A percentile compares a stretch with the other conserved stretches of the same genome.
These are phyloP conservation scores for Philopedon plagiatum DNA, from an alignment of 2,888 invertebrate species.

Conservation along the genomic window DNA sequence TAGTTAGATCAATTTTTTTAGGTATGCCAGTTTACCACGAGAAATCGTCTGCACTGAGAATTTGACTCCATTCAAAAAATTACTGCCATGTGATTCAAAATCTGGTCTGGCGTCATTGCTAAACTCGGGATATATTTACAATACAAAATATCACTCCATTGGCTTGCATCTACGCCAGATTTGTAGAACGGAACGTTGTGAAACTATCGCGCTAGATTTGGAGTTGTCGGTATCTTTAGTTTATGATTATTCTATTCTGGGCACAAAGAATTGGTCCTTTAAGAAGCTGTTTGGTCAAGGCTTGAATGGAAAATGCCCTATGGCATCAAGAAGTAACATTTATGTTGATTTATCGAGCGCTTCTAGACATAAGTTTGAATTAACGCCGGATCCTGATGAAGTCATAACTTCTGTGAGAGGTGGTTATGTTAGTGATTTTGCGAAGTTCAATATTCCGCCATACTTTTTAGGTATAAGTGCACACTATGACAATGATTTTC, in stretches of 20 bases:
- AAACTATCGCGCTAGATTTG: slow-evolving; percentile 80
- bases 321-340: slow-evolving; percentile 83
- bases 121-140: slow-evolving; percentile 92
- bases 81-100: slow-evolving; percentile 94
- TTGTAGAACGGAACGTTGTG: slow-evolving; percentile 73
- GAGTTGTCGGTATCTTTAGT: slow-evolving; percentile 90
- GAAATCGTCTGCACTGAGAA: slow-evolving; percentile 99
- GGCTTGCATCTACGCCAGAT: slow-evolving; percentile 87
- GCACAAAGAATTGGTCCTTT: slow-evolving; percentile 85
- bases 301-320: slow-evolving; percentile 84
- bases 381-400: slow-evolving; percentile 76
- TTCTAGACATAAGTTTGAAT: slow-evolving; percentile 74
- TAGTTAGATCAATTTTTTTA: slow-evolving; percentile 43
- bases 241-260: slow-evolving; percentile 82
- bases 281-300: slow-evolving; percentile 90
- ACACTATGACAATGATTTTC: slow-evolving; percentile 55
- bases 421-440: slow-evolving; percentile 75
- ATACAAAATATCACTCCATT: slow-evolving; percentile 93
- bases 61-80: slow-evolving; percentile 97
- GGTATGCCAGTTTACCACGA: slow-evolving; percentile 93
- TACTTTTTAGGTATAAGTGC: slow-evolving; percentile 78
- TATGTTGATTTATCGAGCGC: slow-evolving; percentile 85
- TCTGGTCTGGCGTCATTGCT: slow-evolving; percentile 89
- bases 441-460: slow-evolving; percentile 72
- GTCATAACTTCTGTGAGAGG: slow-evolving; percentile 77